A percentile compares a stretch with the other conserved stretches of the same genome.
Evolutionary conservation across 2,113 vertebrate genomes (phyloP).

Genomic region (Tachuris rubrigastra): DNA sequence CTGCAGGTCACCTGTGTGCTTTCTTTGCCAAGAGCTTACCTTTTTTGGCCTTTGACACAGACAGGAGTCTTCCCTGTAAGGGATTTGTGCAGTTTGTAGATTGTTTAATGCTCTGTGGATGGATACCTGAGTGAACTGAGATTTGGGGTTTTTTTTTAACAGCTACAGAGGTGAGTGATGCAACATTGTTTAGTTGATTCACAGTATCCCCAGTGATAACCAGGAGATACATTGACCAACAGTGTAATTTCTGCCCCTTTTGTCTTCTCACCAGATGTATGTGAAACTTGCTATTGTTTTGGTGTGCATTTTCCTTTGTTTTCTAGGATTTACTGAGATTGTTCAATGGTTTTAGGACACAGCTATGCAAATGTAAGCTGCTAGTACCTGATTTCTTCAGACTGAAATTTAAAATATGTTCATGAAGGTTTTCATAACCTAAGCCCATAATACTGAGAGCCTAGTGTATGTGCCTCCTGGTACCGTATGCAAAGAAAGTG

Average conservation of each 20-base stretch:
- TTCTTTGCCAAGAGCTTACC: neutral
- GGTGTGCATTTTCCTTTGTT: neutral
- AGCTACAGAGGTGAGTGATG: neutral
- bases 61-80: neutral
- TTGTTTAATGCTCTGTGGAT: neutral
- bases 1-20: neutral
- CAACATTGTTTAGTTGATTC: neutral
- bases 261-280: neutral
- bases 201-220: neutral
- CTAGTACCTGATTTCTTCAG: slow-evolving; percentile 15
- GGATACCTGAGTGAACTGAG: neutral
- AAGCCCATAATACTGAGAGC: neutral
- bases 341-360: slow-evolving; percentile 21
- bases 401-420: slow-evolving; percentile 32
- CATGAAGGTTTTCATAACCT: slow-evolving; percentile 39
- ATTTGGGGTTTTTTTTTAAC: neutral
- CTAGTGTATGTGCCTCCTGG: neutral
- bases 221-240: neutral
- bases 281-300: slow-evolving; percentile 14
- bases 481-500: slow-evolving; percentile 19
- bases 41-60: neutral
- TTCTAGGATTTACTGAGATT: neutral
- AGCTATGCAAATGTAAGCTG: slow-evolving; percentile 9
- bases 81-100: neutral
- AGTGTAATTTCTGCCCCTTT: neutral